Evolutionary conservation across 2,888 invertebrate genomes (phyloP).

Genomic region (Philopedon plagiatum): DNA sequence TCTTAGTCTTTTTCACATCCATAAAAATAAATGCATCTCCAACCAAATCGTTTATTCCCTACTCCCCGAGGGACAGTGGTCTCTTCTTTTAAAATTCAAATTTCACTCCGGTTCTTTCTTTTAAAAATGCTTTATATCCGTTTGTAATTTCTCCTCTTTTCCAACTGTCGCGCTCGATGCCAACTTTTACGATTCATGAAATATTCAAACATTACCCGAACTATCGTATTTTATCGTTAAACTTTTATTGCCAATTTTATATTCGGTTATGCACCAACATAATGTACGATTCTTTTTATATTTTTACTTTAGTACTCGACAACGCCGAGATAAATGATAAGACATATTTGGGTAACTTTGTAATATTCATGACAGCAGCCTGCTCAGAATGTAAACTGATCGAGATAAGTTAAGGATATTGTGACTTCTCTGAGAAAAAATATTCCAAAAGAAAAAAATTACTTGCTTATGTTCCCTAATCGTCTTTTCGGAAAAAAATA

Average conservation of each 20-base stretch:
- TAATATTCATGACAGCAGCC: too few relatives aligned
- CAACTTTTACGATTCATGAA: constrained; percentile 47
- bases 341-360: too few relatives aligned
- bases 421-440: too few relatives aligned
- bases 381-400: too few relatives aligned
- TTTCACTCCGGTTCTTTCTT: neutral
- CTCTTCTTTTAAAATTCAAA: neutral
- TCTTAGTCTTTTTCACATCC: too few relatives aligned
- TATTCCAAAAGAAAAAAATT: too few relatives aligned
- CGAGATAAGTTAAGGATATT: too few relatives aligned
- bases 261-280: constrained; percentile 44
- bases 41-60: neutral
- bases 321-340: too few relatives aligned
- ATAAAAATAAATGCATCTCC: too few relatives aligned
- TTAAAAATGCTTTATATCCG: constrained; percentile 21
- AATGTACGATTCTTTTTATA: constrained; percentile 30
- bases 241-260: constrained; percentile 48
- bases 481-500: too few relatives aligned
- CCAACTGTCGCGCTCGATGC: constrained; percentile 15
- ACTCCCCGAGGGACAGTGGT: neutral
- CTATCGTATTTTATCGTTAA: constrained; percentile 48
- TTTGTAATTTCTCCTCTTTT: constrained; percentile 30
- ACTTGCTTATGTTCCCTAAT: too few relatives aligned
- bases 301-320: constrained; percentile 25
- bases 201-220: constrained; percentile 47